A percentile compares a stretch with the other conserved stretches of the same genome.
phyloP scores from a whole-genome alignment of 2,797 vertebrate species.

The Sarcophilus harrisii region DNA sequence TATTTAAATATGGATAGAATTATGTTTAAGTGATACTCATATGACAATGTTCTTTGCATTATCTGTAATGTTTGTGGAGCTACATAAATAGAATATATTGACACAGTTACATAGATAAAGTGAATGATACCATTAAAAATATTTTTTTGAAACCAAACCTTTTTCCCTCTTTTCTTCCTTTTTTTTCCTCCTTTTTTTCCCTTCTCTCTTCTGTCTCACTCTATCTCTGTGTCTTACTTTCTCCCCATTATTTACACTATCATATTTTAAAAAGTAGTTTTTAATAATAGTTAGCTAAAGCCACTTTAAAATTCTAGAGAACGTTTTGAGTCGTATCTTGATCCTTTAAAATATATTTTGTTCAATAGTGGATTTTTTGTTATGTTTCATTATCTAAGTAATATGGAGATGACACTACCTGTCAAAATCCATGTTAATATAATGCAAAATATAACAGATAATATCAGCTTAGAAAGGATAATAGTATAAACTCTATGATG shows the following conservation, averaged over 20 bases:
- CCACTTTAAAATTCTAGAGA: background rate
- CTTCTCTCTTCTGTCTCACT: too few species aligned
- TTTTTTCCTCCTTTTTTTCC: too few species aligned
- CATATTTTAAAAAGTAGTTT: background rate
- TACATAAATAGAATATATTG: constrained; percentile 6
- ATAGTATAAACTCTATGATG: background rate
- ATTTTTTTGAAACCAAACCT: constrained; percentile 21
- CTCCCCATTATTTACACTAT: too few species aligned
- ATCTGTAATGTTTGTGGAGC: constrained; percentile 31
- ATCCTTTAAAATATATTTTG: background rate
- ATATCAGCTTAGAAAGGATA: background rate
- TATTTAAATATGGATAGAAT: constrained; percentile 60
- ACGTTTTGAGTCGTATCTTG: background rate
- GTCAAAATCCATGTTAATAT: background rate
- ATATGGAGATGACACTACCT: background rate
- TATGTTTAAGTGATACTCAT: constrained; percentile 41
- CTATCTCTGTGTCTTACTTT: too few species aligned
- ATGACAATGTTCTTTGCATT: constrained; percentile 36
- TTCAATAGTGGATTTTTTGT: background rate
- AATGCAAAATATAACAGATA: background rate
- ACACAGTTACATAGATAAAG: constrained; percentile 21
- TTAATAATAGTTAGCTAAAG: background rate
- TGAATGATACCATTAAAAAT: constrained; percentile 10
- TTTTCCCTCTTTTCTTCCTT: too few species aligned
- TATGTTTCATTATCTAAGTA: background rate